A percentile compares a stretch with the other conserved stretches of the same genome.
Conservation (phyloP, 2,888 invertebrate species). For the Halocaridina rubra region DNA sequence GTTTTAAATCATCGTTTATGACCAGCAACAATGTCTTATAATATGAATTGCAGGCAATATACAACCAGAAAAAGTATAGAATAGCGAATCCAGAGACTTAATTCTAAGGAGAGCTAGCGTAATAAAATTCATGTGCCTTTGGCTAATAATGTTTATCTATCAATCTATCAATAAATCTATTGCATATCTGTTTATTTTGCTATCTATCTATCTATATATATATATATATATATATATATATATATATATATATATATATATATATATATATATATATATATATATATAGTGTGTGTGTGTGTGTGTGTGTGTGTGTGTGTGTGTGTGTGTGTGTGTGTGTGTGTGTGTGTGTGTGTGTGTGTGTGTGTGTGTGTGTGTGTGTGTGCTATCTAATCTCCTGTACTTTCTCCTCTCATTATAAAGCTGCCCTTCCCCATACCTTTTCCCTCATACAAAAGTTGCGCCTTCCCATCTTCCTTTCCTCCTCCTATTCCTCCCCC, state of each 20-base stretch:
- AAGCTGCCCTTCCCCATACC: slow-evolving; percentile 7
- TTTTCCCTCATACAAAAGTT: neutral
- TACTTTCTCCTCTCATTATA: neutral
- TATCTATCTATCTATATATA: too few species aligned
- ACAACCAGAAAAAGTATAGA: too few species aligned
- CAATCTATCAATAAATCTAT: neutral
- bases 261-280: slow-evolving; percentile 6
- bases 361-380: neutral
- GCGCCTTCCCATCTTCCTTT: neutral
- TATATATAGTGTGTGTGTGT: neutral
- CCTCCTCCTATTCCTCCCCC: neutral
- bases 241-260: slow-evolving; percentile 24
- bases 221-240: neutral
- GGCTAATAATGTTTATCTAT: too few species aligned
- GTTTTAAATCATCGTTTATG: too few species aligned
- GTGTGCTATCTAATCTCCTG: neutral
- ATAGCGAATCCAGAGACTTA: too few species aligned
- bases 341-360: neutral
- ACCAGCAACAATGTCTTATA: too few species aligned
- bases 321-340: neutral
- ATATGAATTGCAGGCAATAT: too few species aligned
- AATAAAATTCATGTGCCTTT: too few species aligned
- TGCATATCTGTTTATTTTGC: neutral
- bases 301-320: neutral
- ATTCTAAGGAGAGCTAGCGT: too few species aligned